These are phyloP conservation scores for Balanococcus diminutus DNA, from an alignment of 2,888 invertebrate species.

Conservation along the genomic window DNA sequence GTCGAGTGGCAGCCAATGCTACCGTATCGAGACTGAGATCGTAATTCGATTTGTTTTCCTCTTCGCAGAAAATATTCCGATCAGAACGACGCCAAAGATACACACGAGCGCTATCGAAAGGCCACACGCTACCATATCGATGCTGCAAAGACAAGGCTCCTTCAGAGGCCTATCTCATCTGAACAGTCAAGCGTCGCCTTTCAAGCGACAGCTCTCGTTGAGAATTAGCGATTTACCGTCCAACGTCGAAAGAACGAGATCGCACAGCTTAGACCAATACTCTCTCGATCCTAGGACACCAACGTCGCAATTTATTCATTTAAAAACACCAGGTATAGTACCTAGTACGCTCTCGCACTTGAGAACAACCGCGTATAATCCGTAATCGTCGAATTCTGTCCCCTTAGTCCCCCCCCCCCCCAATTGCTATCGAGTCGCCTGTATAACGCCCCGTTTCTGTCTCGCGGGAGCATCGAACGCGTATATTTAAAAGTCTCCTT, in stretches of 20 bases:
- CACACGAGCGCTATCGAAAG: slow-evolving; percentile 95
- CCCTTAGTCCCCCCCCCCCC: no score
- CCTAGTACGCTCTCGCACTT: no score
- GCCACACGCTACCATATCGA: slow-evolving; percentile 92
- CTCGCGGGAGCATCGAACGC: no score
- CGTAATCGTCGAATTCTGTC: no score
- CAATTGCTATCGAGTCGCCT: no score
- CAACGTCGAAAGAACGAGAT: slow-evolving; percentile 78
- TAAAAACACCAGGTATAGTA: slow-evolving; percentile 64
- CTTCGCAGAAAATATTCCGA: slow-evolving; percentile 48
- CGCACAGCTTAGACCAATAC: slow-evolving; percentile 63
- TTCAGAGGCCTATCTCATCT: slow-evolving; percentile 88
- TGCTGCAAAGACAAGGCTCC: slow-evolving; percentile 94
- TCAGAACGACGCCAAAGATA: slow-evolving; percentile 66
- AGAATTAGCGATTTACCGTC: slow-evolving; percentile 94
- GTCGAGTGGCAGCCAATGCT: no score
- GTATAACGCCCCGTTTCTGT: no score
- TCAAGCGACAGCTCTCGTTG: slow-evolving; percentile 94
- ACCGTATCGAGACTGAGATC: neutral
- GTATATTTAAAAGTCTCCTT: no score
- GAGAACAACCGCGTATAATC: no score
- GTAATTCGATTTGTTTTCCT: neutral
- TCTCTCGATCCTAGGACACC: slow-evolving; percentile 62
- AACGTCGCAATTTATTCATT: slow-evolving; percentile 61
- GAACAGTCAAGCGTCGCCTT: slow-evolving; percentile 79